Evolutionary conservation across 2,797 vertebrate genomes (phyloP), one percentile per base, ranked within the genome.

Genomic region (Miichthys miiuy): DNA sequence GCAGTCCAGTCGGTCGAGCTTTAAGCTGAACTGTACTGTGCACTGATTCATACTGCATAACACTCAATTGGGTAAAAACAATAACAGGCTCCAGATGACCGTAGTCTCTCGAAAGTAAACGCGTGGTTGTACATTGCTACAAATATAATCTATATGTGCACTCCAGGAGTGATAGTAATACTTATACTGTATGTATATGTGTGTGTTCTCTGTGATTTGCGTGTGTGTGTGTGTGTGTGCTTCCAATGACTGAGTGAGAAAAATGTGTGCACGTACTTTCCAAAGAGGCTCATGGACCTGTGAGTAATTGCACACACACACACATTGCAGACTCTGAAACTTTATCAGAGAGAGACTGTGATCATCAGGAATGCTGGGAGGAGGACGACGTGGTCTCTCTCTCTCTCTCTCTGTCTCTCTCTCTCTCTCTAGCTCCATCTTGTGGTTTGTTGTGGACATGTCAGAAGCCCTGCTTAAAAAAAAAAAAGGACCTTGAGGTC

Each of bases 231-330:
- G 44, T 41, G 21, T 58, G 57, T 56, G 57, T 68, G 60, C 10
- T 30, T 6, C 55, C 27, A 62, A 10, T 61, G 72, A 68, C 21
- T 68, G 67, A 44, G 47, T 42, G 60, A 46, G 61, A 57, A 79
- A 79, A 58, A 72, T 20, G 73, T 54, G 72, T 67, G 65, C 58
- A 41, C 46, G 54, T 64, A 52, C 82, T 83, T 88, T 73, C 84
- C 84, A 88, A 89, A 92, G 88, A 91, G 80, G 83, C 74, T 80
- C 65, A 81, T 75, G 81, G 89, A 88, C 84, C 81, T 86, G 58
- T 80, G 78, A 78, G 80, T 70, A 80, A 82, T 68, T 77, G 78
- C 81, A 80, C 75, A 60, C 72, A 23, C 21, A 23, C n/a, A 38
- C 34, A 38, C n/a, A 23, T 6, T 42, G 58, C 58, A 58, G 62